These are phyloP conservation scores for Cryptotermes secundus DNA, from an alignment of 1,140 invertebrate genomes.

Conservation along the genomic window DNA sequence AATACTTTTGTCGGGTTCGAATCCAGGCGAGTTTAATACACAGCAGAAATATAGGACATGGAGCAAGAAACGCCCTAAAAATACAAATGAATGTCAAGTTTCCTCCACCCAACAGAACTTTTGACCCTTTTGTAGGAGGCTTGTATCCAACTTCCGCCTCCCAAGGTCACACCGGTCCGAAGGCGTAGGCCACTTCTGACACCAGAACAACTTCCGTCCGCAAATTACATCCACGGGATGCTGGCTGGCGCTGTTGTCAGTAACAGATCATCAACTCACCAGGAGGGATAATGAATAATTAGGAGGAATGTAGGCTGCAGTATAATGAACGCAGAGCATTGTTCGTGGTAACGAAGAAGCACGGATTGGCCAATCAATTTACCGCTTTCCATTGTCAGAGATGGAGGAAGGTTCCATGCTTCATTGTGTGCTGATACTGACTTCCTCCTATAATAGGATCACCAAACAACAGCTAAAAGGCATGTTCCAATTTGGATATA, in stretches of 20 bases:
- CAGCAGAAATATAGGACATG: no score
- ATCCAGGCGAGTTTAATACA: no score
- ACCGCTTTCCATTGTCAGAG: background rate
- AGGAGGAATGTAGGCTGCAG: background rate
- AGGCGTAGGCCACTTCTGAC: background rate
- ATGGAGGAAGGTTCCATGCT: background rate
- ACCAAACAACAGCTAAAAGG: no score
- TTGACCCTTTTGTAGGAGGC: background rate
- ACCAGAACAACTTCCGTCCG: background rate
- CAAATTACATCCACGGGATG: background rate
- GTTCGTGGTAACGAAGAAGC: background rate
- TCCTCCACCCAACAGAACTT: background rate
- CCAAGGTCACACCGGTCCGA: background rate
- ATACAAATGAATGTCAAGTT: background rate
- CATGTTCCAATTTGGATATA: no score
- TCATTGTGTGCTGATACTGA: no score
- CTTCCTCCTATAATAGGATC: no score
- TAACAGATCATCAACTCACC: background rate
- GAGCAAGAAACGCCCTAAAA: no score
- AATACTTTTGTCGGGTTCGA: no score
- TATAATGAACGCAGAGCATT: background rate
- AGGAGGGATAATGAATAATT: constrained; percentile 5
- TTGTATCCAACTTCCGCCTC: background rate
- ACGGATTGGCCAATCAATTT: background rate
- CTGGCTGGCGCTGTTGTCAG: background rate